Evolutionary conservation across 1,140 invertebrate genomes (phyloP).

Genomic region (Neodiprion virginianus): DNA sequence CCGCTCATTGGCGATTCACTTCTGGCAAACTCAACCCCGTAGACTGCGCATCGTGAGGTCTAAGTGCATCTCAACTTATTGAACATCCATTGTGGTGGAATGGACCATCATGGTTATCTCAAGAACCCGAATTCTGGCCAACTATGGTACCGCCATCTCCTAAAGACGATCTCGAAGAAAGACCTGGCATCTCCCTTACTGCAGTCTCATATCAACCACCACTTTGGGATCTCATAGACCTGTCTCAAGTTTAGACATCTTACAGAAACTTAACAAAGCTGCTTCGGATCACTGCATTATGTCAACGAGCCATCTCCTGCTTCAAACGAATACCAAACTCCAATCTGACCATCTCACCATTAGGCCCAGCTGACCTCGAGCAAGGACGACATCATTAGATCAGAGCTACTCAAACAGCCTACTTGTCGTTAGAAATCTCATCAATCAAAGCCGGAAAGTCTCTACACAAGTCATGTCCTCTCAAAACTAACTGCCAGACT

Average conservation of each 20-base stretch:
- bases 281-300: conserved; percentile 7
- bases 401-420: neutral
- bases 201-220: neutral
- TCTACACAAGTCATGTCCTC: neutral
- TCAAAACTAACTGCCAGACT: conserved; percentile 35
- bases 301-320: neutral
- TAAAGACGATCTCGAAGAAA: neutral
- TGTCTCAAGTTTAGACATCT: too few species aligned
- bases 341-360: neutral
- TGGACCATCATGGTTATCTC: conserved; percentile 10
- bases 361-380: neutral
- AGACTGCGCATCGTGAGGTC: conserved; percentile 26
- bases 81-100: conserved; percentile 7
- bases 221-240: too few species aligned
- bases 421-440: neutral
- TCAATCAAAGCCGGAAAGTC: neutral
- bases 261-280: neutral
- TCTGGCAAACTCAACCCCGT: conserved; percentile 26
- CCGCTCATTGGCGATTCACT: conserved; percentile 27
- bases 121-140: conserved; percentile 5
- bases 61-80: neutral
- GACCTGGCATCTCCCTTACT: conserved; percentile 4
- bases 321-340: neutral
- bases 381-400: neutral
- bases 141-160: neutral